Evolutionary conservation across 2,888 invertebrate species (phyloP).

Genomic region (Coleophora deauratella): DNA sequence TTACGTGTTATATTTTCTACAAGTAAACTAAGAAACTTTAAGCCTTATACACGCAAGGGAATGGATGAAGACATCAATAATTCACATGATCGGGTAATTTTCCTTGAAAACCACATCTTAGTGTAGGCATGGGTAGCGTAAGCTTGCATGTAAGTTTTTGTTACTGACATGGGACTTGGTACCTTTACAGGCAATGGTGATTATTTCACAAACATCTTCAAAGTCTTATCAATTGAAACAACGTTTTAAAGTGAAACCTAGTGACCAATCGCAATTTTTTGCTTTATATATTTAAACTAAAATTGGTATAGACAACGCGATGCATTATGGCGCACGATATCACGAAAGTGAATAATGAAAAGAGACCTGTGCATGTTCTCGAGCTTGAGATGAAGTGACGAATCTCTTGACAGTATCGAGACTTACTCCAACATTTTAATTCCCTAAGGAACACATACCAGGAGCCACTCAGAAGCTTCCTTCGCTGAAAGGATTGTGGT

Average conservation of each 20-base stretch:
- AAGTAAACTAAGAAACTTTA: background rate
- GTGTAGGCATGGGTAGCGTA: slow-evolving; percentile 29
- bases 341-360: too few species aligned
- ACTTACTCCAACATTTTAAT: slow-evolving; percentile 24
- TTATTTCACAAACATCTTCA: too few species aligned
- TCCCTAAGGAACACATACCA: slow-evolving; percentile 44
- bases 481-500: slow-evolving; percentile 62
- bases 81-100: slow-evolving; percentile 60
- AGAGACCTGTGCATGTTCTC: too few species aligned
- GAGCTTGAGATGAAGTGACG: too few species aligned
- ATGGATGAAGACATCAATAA: slow-evolving; percentile 47
- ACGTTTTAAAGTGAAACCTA: too few species aligned
- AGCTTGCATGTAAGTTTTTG: slow-evolving; percentile 14
- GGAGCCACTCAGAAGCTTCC: slow-evolving; percentile 59
- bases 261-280: too few species aligned
- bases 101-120: slow-evolving; percentile 47
- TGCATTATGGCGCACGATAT: too few species aligned
- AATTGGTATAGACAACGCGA: too few species aligned
- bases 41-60: background rate
- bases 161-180: slow-evolving; percentile 19
- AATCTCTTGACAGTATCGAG: slow-evolving; percentile 17
- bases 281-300: too few species aligned
- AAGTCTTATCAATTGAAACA: too few species aligned
- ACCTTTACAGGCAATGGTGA: background rate
- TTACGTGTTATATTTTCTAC: too few species aligned